Conservation (phyloP, 2,888 invertebrate genomes). For the Eupeodes luniger region DNA sequence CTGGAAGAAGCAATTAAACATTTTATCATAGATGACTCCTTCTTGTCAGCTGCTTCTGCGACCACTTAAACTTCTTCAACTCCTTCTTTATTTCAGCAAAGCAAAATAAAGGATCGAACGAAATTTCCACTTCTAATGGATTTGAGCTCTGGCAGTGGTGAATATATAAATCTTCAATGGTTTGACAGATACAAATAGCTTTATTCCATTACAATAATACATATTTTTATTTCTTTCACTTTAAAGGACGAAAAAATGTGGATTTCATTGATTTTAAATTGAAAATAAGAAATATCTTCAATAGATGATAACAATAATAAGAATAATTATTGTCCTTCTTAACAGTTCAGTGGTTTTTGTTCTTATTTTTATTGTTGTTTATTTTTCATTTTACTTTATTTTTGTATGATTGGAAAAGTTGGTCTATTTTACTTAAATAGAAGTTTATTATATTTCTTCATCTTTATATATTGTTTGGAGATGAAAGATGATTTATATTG, state of each 20-base stretch:
- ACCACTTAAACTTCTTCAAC: too few relatives aligned
- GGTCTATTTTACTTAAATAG: too few relatives aligned
- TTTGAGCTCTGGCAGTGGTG: not conserved
- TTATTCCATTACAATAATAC: not conserved
- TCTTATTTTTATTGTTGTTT: too few relatives aligned
- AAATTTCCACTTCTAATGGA: not conserved
- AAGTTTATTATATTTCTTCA: too few relatives aligned
- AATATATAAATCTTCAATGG: not conserved
- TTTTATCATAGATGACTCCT: not conserved
- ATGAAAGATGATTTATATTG: too few relatives aligned
- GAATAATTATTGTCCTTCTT: too few relatives aligned
- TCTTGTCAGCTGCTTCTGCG: not conserved
- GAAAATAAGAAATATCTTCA: not conserved
- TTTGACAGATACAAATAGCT: slow-evolving; percentile 8
- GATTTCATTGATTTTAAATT: slow-evolving; percentile 13
- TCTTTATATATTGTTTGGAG: too few relatives aligned
- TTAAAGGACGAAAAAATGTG: not conserved
- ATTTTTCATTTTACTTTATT: too few relatives aligned
- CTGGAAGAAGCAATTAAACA: slow-evolving; percentile 5
- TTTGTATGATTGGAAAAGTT: too few relatives aligned
- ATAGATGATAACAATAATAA: not conserved
- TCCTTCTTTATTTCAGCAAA: not conserved
- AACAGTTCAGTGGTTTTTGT: not conserved
- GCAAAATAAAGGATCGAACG: not conserved
- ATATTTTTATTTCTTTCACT: not conserved